Percentiles rank a stretch among this genome's conserved stretches.
Conservation (phyloP, 1,140 invertebrate genomes). For the Microplitis demolitor region DNA sequence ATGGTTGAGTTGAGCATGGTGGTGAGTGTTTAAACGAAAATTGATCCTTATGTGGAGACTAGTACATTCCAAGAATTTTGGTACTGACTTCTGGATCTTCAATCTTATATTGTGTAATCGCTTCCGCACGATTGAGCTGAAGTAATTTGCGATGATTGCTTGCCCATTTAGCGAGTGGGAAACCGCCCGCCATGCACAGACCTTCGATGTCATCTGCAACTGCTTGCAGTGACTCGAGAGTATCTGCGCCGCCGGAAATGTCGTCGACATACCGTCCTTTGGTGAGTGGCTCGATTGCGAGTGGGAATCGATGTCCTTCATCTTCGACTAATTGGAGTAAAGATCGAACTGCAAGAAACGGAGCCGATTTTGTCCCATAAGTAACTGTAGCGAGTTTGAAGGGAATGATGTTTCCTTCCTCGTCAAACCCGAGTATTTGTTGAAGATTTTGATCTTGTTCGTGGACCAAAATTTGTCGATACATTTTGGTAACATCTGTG, state of each 20-base stretch:
- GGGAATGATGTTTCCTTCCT: neutral
- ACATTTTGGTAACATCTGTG: conserved; percentile 47
- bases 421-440: conserved; percentile 36
- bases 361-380: conserved; percentile 18
- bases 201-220: no score
- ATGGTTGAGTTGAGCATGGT: neutral
- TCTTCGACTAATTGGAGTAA: neutral
- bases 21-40: no score
- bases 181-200: no score
- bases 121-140: no score
- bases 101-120: no score
- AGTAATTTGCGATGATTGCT: no score
- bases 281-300: neutral
- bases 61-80: no score
- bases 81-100: no score
- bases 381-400: conserved; percentile 12
- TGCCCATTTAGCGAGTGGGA: no score
- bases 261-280: neutral
- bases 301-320: neutral
- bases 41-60: no score
- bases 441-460: conserved; percentile 33
- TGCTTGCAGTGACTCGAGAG: no score
- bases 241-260: neutral
- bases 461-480: conserved; percentile 36
- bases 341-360: neutral